Evolutionary conservation across 2,888 invertebrate species (phyloP).

Genomic region (Euspilapteryx auroguttella): DNA sequence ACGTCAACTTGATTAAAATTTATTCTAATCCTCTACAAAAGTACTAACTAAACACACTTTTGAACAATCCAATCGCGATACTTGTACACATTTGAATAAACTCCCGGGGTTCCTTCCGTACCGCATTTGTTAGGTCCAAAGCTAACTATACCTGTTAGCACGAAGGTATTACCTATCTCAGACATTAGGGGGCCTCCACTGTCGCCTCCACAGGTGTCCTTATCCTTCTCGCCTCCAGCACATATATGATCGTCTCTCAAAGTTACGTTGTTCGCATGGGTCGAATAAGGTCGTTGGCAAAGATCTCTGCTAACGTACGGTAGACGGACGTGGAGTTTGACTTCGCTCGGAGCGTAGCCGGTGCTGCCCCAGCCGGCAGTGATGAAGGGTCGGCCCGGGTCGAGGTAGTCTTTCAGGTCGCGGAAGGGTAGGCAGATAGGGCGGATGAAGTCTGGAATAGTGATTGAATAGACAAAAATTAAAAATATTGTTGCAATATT

Average conservation of each 20-base stretch:
- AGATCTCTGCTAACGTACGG: constrained; percentile 11
- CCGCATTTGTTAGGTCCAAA: constrained; percentile 37
- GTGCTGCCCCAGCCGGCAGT: constrained; percentile 48
- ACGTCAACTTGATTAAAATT: too few species aligned
- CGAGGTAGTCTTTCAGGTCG: constrained; percentile 9
- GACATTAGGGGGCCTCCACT: constrained; percentile 63
- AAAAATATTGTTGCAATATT: neutral
- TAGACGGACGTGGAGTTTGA: constrained; percentile 14
- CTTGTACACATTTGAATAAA: constrained; percentile 36
- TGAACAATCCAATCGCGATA: constrained; percentile 40
- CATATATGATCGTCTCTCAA: constrained; percentile 13
- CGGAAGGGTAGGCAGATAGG: constrained; percentile 17
- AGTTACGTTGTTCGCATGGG: neutral
- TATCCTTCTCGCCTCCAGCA: constrained; percentile 10
- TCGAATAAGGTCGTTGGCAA: constrained; percentile 7
- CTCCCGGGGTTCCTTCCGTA: constrained; percentile 28
- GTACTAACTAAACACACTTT: constrained; percentile 10
- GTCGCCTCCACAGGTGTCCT: constrained; percentile 60
- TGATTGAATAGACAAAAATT: neutral
- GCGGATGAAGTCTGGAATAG: constrained; percentile 20
- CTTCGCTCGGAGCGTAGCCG: constrained; percentile 18
- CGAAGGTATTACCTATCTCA: constrained; percentile 9
- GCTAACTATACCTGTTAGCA: constrained; percentile 38
- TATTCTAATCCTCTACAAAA: too few species aligned
- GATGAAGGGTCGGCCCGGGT: constrained; percentile 10